Conservation (phyloP, 2,113 vertebrate species). For the Pitta sordida region DNA sequence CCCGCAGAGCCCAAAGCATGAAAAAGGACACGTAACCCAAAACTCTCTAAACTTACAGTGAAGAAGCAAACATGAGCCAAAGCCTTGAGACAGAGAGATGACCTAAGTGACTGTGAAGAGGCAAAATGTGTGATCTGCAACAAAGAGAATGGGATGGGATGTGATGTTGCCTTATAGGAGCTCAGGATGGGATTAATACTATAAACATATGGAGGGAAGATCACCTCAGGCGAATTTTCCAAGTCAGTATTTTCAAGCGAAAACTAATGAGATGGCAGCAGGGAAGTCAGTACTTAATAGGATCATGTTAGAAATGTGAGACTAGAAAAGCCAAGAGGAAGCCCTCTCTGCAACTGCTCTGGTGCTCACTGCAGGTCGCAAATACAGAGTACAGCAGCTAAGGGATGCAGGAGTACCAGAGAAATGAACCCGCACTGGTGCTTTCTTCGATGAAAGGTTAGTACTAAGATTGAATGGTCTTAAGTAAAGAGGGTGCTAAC, state of each 20-base stretch:
- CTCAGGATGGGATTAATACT: background rate
- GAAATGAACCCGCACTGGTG: background rate
- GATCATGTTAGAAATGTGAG: background rate
- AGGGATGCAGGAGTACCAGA: background rate
- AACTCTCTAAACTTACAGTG: background rate
- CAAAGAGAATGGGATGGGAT: background rate
- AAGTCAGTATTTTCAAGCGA: slow-evolving; percentile 8
- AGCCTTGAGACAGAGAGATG: background rate
- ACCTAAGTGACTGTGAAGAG: background rate
- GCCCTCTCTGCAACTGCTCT: background rate
- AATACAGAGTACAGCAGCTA: background rate
- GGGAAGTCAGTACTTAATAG: background rate
- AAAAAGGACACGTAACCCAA: background rate
- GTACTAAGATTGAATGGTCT: slow-evolving; percentile 47
- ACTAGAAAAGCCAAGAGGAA: background rate
- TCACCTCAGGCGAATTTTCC: background rate
- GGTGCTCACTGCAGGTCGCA: background rate
- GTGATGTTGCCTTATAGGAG: background rate
- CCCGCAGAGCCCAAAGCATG: background rate
- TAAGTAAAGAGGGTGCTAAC: slow-evolving; percentile 59
- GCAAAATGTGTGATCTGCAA: background rate
- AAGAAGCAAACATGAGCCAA: background rate
- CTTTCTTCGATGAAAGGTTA: background rate
- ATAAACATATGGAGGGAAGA: background rate
- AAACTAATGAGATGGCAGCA: background rate